Evolutionary conservation across 2,888 invertebrate genomes (phyloP), one percentile per base, ranked within the genome.

Genomic region (Plutella xylostella): DNA sequence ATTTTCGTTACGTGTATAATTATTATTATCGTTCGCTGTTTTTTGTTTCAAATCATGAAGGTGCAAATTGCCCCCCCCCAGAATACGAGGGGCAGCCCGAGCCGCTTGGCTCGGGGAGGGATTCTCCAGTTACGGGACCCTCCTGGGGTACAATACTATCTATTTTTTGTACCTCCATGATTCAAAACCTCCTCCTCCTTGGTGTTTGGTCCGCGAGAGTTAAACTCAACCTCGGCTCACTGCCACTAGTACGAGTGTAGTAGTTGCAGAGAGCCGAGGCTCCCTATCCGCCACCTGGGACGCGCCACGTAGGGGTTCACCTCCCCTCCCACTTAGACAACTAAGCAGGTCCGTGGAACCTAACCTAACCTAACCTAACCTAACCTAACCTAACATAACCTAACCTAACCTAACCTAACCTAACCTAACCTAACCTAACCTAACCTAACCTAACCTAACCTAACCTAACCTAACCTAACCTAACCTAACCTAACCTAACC

Each of bases 381-480:
- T 25, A 25, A 25, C 25, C 25, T 25, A 25, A 25, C 25, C 25
- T 25, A 25, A 25, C 25, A 5, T 25, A 25, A 25, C 25, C 25
- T 25, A 25, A 25, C 25, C 25, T 25, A 25, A 45, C 45, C 45
- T 45, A 45, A 45, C 45, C 45, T 45, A 45, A 45, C 45, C 45
- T 45, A 45, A 45, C 25, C 25, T 25, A 25, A 25, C 25, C 25
- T 25, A 25, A 25, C 25, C 25, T 25, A 25, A 25, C 25, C 25
- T 25, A 25, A 25, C 25, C 25, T 25, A 25, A 25, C 25, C 25
- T 25, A 25, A 25, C 46, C 38, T 38, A 46, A 41, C 41, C 41
- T 40, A 35, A 41, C 45, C 33, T 45, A 38, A 43, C 43, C 38
- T 42, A 38, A 46, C 46, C 43, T 43, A 40, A 46, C 43, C 43